Conservation (phyloP, 2,113 vertebrate genomes). For the Pelodiscus sinensis region DNA sequence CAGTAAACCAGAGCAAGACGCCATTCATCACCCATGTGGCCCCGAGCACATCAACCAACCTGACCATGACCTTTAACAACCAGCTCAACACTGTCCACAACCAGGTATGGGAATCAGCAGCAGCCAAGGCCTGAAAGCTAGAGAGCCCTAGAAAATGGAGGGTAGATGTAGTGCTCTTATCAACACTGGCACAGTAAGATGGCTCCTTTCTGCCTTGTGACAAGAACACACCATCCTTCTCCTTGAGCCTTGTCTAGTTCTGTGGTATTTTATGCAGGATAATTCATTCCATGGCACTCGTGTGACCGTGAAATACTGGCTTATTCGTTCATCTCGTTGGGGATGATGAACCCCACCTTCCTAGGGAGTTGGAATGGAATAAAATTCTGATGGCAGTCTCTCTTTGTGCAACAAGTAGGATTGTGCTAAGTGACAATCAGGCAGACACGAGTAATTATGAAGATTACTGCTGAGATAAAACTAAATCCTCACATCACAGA, state of each 20-base stretch:
- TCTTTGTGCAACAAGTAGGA: constrained; percentile 27
- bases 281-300: not conserved
- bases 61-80: constrained; percentile 99
- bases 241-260: not conserved
- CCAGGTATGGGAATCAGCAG: constrained; percentile 79
- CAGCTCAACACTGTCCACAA: constrained; percentile 98
- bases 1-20: constrained; percentile 99
- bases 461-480: constrained; percentile 19
- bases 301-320: not conserved
- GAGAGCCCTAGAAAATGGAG: not conserved
- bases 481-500: not conserved
- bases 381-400: constrained; percentile 41
- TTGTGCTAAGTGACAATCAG: not conserved
- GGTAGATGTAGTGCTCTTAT: not conserved
- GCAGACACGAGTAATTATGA: constrained; percentile 7
- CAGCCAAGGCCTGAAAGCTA: not conserved
- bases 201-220: not conserved
- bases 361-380: constrained; percentile 52
- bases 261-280: not conserved
- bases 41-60: constrained; percentile 97
- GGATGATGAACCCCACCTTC: constrained; percentile 52
- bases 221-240: constrained; percentile 1
- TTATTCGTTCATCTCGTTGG: not conserved
- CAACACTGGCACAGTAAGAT: not conserved
- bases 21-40: constrained; percentile 98